phyloP scores from a whole-genome alignment of 2,888 invertebrate genomes.

The Rhorus exstirpatorius region DNA sequence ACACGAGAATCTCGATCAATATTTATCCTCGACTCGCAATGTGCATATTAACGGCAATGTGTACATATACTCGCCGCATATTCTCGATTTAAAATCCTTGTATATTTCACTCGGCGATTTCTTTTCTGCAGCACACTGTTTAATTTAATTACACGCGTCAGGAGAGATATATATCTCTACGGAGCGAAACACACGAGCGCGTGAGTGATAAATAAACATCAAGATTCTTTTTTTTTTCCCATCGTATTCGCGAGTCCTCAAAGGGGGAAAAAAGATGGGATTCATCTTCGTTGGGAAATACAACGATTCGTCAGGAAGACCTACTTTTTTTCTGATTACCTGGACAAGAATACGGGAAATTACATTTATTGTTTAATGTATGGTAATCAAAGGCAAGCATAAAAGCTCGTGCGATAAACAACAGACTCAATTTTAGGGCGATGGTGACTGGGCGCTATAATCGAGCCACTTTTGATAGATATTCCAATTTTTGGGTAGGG shows the following conservation, averaged over 20 bases:
- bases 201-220: constrained; percentile 9
- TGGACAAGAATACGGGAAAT: too few relatives aligned
- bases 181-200: not conserved
- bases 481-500: too few relatives aligned
- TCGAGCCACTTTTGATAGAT: too few relatives aligned
- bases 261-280: not conserved
- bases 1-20: constrained; percentile 78
- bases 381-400: too few relatives aligned
- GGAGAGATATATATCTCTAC: not conserved
- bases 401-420: too few relatives aligned
- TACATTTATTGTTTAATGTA: too few relatives aligned
- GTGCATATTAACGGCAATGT: constrained; percentile 36
- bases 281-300: not conserved
- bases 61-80: constrained; percentile 8
- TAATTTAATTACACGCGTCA: too few relatives aligned
- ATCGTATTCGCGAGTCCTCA: not conserved
- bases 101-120: constrained; percentile 22
- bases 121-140: not conserved
- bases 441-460: too few relatives aligned
- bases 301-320: too few relatives aligned
- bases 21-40: constrained; percentile 78
- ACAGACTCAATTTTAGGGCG: too few relatives aligned
- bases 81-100: constrained; percentile 37
- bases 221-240: not conserved
- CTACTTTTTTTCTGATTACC: too few relatives aligned